Evolutionary conservation across 2,113 vertebrate species (phyloP).

Genomic region (Leuciscus idus): DNA sequence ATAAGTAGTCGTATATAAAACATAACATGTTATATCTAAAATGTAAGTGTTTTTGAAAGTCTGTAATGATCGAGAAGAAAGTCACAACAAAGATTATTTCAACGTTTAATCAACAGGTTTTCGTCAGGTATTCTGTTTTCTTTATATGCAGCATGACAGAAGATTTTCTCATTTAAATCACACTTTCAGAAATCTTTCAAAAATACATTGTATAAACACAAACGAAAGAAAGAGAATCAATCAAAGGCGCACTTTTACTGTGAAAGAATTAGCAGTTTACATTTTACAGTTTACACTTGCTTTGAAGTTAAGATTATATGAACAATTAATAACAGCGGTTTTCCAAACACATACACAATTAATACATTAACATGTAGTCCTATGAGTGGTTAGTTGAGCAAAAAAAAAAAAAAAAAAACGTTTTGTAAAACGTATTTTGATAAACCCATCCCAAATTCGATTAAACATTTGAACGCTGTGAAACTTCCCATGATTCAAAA

Average conservation of each 20-base stretch:
- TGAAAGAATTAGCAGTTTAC: not conserved
- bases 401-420: no score
- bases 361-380: not conserved
- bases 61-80: not conserved
- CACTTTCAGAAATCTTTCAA: not conserved
- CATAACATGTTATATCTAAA: not conserved
- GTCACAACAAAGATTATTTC: not conserved
- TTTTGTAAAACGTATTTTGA: not conserved
- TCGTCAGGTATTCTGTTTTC: no score
- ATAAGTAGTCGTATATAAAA: not conserved
- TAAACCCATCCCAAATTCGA: not conserved
- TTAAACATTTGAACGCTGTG: not conserved
- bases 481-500: no score
- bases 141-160: not conserved
- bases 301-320: no score
- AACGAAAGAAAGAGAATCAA: not conserved
- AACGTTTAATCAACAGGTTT: constrained; percentile 7
- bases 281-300: not conserved
- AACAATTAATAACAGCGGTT: not conserved
- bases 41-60: not conserved
- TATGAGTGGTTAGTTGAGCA: not conserved
- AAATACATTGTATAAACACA: not conserved
- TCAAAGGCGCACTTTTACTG: not conserved
- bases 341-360: not conserved
- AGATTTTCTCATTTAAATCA: not conserved